phyloP scores from a whole-genome alignment of 2,113 vertebrate species.

The Crotalus horridus region DNA sequence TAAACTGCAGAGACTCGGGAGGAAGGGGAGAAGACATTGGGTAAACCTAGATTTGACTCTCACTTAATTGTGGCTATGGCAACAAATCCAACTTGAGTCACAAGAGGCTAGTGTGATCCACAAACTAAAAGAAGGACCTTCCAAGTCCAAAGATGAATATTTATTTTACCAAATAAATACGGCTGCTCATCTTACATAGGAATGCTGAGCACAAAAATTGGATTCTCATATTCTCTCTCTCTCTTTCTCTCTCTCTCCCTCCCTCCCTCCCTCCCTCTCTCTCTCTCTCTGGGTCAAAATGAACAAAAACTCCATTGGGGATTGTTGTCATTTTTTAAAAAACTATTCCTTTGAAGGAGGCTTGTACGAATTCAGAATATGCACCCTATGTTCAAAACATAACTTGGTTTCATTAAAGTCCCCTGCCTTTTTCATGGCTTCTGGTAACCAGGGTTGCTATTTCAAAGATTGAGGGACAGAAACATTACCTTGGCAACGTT shows the following conservation, averaged over 20 bases:
- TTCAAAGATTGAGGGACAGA: background rate
- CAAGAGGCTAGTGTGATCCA: background rate
- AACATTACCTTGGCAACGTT: conserved; percentile 80
- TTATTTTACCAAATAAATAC: background rate
- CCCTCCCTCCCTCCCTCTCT: no score
- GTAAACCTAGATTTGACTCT: background rate
- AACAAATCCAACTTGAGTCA: background rate
- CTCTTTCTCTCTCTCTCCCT: no score
- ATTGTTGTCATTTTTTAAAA: no score
- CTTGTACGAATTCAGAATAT: background rate
- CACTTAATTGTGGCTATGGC: background rate
- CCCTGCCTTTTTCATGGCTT: background rate
- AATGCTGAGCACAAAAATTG: background rate
- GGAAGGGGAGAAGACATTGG: background rate
- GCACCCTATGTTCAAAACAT: background rate
- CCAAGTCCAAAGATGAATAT: background rate
- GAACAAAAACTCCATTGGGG: background rate
- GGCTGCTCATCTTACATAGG: background rate
- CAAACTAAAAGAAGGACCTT: background rate
- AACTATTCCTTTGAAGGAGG: background rate
- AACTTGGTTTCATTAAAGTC: background rate
- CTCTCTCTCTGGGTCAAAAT: no score
- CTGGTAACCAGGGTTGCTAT: background rate
- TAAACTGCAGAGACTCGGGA: background rate
- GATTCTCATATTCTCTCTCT: no score